A percentile compares a stretch with the other conserved stretches of the same genome.
Evolutionary conservation across 2,888 invertebrate species (phyloP).

Genomic region (Agrenia bidenticulata): DNA sequence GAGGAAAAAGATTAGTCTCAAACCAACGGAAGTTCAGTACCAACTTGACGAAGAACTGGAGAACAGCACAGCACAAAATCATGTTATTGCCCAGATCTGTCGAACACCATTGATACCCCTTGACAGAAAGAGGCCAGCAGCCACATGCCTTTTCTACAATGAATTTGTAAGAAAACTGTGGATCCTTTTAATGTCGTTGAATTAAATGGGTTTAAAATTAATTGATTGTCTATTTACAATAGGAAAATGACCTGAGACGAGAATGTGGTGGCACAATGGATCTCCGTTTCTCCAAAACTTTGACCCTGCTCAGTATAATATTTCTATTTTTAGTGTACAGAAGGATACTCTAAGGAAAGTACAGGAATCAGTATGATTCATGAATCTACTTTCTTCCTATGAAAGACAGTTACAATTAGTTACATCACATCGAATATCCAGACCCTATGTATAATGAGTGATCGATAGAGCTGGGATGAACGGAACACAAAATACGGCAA

Average conservation of each 20-base stretch:
- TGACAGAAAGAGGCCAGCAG: constrained; percentile 38
- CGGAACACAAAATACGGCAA: no score
- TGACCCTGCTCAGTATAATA: constrained; percentile 33
- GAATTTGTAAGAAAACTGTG: constrained; percentile 4
- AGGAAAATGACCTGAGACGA: constrained; percentile 35
- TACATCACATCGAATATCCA: no score
- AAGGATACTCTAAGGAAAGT: no score
- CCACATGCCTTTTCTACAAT: constrained; percentile 34
- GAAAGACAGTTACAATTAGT: no score
- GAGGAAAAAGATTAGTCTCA: constrained; percentile 3
- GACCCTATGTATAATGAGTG: no score
- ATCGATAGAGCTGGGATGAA: no score
- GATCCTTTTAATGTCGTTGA: no score
- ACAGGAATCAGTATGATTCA: no score
- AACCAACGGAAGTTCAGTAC: constrained; percentile 41
- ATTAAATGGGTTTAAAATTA: no score
- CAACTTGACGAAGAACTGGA: constrained; percentile 34
- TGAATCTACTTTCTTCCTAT: no score
- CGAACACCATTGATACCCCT: constrained; percentile 32
- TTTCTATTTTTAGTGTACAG: background rate
- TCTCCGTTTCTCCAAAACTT: constrained; percentile 27
- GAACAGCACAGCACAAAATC: constrained; percentile 37
- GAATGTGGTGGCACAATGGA: constrained; percentile 33
- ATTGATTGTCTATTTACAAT: background rate
- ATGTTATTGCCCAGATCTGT: constrained; percentile 41